Percentiles rank a stretch among this genome's conserved stretches.
phyloP scores from a whole-genome alignment of 1,140 invertebrate species.

The Agrypnia vestita region DNA sequence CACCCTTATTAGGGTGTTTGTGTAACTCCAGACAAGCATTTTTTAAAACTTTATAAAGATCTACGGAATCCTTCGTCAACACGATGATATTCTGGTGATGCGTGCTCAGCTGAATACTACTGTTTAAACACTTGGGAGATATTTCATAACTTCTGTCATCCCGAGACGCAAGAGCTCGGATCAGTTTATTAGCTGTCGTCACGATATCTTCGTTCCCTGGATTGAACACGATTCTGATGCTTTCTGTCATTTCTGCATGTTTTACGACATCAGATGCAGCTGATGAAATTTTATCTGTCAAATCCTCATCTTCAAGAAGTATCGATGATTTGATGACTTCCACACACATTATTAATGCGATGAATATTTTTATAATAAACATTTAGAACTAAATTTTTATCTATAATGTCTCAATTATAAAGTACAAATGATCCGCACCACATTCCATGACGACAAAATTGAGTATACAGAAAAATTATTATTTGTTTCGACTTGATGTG shows the following conservation, averaged over 20 bases:
- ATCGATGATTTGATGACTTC: neutral
- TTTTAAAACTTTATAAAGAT: constrained; percentile 4
- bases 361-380: neutral
- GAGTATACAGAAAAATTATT: too few species aligned
- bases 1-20: constrained; percentile 1
- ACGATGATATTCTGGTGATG: neutral
- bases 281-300: neutral
- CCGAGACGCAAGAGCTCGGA: neutral
- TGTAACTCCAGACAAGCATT: constrained; percentile 5
- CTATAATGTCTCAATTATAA: too few species aligned
- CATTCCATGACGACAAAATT: too few species aligned
- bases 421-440: too few species aligned
- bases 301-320: neutral
- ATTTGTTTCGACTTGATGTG: too few species aligned
- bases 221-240: too few species aligned
- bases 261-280: neutral
- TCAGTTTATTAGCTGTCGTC: neutral
- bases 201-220: neutral
- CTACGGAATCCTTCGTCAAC: neutral
- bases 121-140: neutral
- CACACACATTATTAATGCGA: neutral
- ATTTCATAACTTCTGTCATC: neutral
- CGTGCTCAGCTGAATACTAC: neutral
- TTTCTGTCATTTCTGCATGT: neutral
- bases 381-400: too few species aligned